A percentile compares a stretch with the other conserved stretches of the same genome.
These are phyloP conservation scores for Toxonevra muliebris DNA, from an alignment of 2,888 invertebrate genomes.

Conservation along the genomic window DNA sequence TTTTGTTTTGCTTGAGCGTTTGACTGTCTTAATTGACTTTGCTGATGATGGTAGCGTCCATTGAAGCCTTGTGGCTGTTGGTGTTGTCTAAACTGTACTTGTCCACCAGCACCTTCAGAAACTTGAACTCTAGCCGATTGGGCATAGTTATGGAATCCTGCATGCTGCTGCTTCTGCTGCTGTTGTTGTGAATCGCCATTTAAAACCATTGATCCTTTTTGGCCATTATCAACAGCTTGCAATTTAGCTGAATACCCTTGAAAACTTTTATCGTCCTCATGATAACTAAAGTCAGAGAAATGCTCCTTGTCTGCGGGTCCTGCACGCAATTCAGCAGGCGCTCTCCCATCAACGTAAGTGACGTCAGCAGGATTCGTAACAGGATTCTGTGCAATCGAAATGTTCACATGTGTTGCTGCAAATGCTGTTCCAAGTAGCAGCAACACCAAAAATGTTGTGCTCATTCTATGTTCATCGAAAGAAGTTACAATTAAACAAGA, in stretches of 20 bases:
- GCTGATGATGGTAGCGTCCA: constrained; percentile 12
- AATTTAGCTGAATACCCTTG: constrained; percentile 41
- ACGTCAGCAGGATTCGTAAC: constrained; percentile 67
- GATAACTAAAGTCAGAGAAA: constrained; percentile 21
- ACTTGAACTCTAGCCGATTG: constrained; percentile 21
- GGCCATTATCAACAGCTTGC: constrained; percentile 21
- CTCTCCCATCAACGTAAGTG: constrained; percentile 64
- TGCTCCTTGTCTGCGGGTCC: constrained; percentile 42
- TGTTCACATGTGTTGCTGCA: constrained; percentile 56
- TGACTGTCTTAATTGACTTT: constrained; percentile 50
- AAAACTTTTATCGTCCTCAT: constrained; percentile 38
- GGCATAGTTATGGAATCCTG: constrained; percentile 12
- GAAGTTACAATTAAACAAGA: too few species aligned
- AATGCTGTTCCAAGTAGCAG: constrained; percentile 48
- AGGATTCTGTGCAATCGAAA: constrained; percentile 54
- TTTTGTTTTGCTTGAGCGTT: constrained; percentile 56
- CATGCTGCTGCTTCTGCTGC: constrained; percentile 4
- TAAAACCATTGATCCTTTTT: constrained; percentile 18
- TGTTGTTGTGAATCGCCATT: constrained; percentile 9
- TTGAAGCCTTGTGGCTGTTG: constrained; percentile 3
- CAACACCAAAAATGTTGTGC: constrained; percentile 43
- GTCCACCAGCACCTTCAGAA: constrained; percentile 1
- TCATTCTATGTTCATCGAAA: constrained; percentile 34
- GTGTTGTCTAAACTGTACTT: constrained; percentile 32
- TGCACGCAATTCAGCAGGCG: constrained; percentile 55